Base-by-base conservation (phyloP, 2,113 vertebrate species). In the Prinia subflava region DNA sequence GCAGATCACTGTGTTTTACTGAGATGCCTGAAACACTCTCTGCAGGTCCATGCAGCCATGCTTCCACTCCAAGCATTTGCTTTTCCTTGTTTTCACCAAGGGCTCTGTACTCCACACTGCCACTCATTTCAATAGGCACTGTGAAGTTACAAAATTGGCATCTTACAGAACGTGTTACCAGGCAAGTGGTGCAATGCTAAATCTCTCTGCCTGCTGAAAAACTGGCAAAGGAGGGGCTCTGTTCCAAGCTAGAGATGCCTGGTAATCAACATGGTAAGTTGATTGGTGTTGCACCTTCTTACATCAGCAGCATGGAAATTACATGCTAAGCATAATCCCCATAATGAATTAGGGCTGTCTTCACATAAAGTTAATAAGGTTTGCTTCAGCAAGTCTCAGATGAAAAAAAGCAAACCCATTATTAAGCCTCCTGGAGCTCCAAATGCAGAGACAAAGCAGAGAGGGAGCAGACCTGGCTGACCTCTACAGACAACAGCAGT, bases 391-490 rank as follows among this genome's bases (percentile, higher is more conserved):
- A 87, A 90, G 39, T 82, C 75, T 95, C 75, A 81, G 46, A 88
- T 35, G 49, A 83, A 91, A 94, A 85, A 84, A 52, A 5, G 1
- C 31, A 70, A 91, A 83, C n/a, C 33, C 44, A 76, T 90, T 92
- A 94, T 85, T 84, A 90, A 94, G 83, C 70, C 75, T 91, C 90
- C 95, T 83, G 86, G 73, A 96, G 88, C 88, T 92, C 85, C 50
- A 91, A 87, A 90, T 5, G 60, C 83, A 91, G 77, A 14, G 13
- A 76, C 2, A 14, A 25, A 92, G 62, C 81, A 37, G n/a, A 60
- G 57, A 60, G 88, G 90, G 94, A 95, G 69, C 62, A 91, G 85
- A 93, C 78, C 79, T 83, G 75, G 82, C 91, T 96, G 96, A 96
- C 92, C 95, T 95, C 63, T 62, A 91, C 62, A 68, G 82, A 79